Conservation (phyloP, 2,888 invertebrate genomes). For the Steinernema carpocapsae region DNA sequence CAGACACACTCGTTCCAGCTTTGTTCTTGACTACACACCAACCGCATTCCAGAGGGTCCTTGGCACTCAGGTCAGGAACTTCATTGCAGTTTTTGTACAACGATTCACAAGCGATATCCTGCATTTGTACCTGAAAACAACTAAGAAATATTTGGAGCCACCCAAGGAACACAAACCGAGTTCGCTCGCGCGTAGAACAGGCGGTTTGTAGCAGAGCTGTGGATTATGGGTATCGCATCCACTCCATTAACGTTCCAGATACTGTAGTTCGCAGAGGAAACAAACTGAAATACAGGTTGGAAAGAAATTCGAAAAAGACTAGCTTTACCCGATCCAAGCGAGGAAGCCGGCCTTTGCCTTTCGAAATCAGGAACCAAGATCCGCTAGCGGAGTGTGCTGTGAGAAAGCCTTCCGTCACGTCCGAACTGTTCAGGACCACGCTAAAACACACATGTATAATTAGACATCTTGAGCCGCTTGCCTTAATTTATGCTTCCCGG, state of each 20-base stretch:
- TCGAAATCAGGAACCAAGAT: background rate
- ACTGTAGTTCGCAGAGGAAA: background rate
- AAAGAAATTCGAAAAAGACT: background rate
- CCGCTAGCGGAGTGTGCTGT: slow-evolving; percentile 4
- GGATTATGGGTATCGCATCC: background rate
- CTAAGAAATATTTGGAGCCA: background rate
- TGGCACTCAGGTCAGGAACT: slow-evolving; percentile 41
- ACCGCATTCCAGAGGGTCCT: slow-evolving; percentile 55
- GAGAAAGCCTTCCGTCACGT: background rate
- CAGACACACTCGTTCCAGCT: slow-evolving; percentile 39
- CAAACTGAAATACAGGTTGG: background rate
- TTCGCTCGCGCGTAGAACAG: slow-evolving; percentile 2
- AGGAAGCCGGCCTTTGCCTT: background rate
- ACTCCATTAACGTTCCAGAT: background rate
- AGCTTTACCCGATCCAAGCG: background rate
- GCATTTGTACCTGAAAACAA: slow-evolving; percentile 44
- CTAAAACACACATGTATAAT: background rate
- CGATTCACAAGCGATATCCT: slow-evolving; percentile 46
- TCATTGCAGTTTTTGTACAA: slow-evolving; percentile 53
- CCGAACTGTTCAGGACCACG: background rate
- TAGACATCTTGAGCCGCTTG: slow-evolving; percentile 19
- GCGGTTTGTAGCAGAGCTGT: background rate
- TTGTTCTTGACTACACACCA: slow-evolving; percentile 52
- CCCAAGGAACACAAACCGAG: background rate
- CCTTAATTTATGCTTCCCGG: slow-evolving; percentile 51